Evolutionary conservation across 2,797 vertebrate species (phyloP), one percentile per base, ranked within the genome.

Genomic region (Neostethus bicornis): DNA sequence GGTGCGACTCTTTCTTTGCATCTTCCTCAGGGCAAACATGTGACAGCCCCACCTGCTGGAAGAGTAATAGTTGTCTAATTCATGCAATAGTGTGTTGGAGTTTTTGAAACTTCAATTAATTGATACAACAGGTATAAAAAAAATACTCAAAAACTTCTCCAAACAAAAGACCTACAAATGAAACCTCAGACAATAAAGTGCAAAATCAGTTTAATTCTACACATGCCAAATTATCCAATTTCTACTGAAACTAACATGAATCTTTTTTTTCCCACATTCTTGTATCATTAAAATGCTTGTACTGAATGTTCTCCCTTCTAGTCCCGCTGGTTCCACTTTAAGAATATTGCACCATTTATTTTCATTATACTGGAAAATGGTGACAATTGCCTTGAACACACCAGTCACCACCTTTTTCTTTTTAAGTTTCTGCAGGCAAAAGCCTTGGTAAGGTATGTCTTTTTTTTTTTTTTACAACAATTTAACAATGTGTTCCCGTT

Each of bases 331-430:
- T 64, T 82, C 64, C 51, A 59, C 78, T 75, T 73, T 69, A 54
- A 63, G 66, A 66, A 70, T 72, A 17, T 69, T 84, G 74, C 60
- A 66, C 59, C 67, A 81, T 83, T 80, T 84, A 71, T 80, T 81
- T 63, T 73, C 62, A 74, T 69, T 75, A 74, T 44, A 48, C 24
- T 55, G 38, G 60, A 61, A 77, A 70, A 74, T 51, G 60, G 17
- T 47, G 47, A 61, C 61, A 63, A 61, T 61, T 58, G 66, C 57
- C 61, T 50, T 62, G 61, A 71, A 72, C 49, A 61, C 71, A 52
- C 43, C 61, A 60, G 52, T 65, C 59, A 64, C 64, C 56, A 68
- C 68, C 39, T 51, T 37, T 25, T n/a, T 60, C 44, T 62, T 47
- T 51, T 64, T 56, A n/a, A n/a, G 66, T 61, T 29, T 39, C 32